Percentiles rank a stretch among this genome's conserved stretches.
phyloP scores from a whole-genome alignment of 2,113 vertebrate species.

The Aphelocoma coerulescens region DNA sequence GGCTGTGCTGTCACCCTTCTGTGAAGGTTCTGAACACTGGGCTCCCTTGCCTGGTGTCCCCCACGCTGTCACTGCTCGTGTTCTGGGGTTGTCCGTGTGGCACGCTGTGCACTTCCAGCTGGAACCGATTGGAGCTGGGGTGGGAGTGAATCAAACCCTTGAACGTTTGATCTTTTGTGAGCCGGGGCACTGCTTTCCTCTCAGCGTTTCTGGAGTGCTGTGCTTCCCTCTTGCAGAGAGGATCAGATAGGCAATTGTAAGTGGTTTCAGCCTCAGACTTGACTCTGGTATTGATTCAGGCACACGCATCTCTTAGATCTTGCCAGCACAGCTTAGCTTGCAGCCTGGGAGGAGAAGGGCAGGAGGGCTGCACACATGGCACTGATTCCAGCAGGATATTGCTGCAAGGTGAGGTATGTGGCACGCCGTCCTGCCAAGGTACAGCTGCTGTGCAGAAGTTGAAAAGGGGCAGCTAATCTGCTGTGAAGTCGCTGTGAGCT shows the following conservation, averaged over 20 bases:
- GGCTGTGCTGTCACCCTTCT: background rate
- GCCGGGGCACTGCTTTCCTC: background rate
- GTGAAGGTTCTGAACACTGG: background rate
- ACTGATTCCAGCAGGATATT: constrained; percentile 24
- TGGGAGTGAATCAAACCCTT: background rate
- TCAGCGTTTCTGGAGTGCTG: background rate
- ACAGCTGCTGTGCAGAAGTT: background rate
- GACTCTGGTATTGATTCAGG: background rate
- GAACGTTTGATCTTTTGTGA: background rate
- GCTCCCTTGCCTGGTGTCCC: background rate
- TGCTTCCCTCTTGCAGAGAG: background rate
- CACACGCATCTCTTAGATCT: background rate
- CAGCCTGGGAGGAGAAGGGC: background rate
- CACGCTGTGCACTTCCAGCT: background rate
- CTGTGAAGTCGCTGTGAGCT: background rate
- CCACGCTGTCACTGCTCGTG: background rate
- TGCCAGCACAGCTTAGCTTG: background rate
- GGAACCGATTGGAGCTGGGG: background rate
- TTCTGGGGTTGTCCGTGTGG: background rate
- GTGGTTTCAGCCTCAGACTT: background rate
- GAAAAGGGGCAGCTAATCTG: background rate
- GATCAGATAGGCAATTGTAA: background rate
- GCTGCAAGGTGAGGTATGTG: background rate
- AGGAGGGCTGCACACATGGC: background rate
- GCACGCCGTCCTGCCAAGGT: background rate